Conservation (phyloP, 2,888 invertebrate genomes). For the Heliconius hortense region DNA sequence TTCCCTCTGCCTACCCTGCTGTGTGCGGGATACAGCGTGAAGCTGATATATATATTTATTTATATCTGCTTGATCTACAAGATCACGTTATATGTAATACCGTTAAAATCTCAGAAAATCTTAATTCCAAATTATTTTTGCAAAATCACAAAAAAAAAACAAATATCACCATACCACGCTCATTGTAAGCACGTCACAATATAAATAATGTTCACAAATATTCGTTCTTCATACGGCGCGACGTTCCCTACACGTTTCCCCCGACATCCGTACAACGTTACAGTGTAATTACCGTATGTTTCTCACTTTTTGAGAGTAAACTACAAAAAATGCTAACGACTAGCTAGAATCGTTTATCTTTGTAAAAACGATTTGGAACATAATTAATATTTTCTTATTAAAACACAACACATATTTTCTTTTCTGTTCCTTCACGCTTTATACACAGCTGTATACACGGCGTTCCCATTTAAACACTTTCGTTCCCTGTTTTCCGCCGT, state of each 20-base stretch:
- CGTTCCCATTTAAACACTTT: no score
- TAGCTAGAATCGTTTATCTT: slow-evolving; percentile 19
- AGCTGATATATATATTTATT: no score
- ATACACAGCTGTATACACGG: no score
- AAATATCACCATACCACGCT: neutral
- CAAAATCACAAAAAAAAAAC: neutral
- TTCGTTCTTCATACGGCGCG: slow-evolving; percentile 34
- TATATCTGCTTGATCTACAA: neutral
- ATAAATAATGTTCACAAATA: slow-evolving; percentile 43
- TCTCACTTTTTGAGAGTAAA: slow-evolving; percentile 25
- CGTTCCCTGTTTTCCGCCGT: no score
- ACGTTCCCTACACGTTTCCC: slow-evolving; percentile 34
- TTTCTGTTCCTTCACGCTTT: no score
- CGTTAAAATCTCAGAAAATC: neutral
- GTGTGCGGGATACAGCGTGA: no score
- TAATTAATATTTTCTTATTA: no score
- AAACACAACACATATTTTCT: no score
- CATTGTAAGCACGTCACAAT: slow-evolving; percentile 31
- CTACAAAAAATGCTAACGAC: slow-evolving; percentile 23
- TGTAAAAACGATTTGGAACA: neutral
- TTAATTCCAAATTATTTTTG: no score
- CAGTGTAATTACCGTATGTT: slow-evolving; percentile 35
- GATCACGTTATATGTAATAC: neutral
- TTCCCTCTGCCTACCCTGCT: no score
- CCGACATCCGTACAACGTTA: slow-evolving; percentile 28